Conservation (phyloP, 2,797 vertebrate genomes). For the Peromyscus eremicus region DNA sequence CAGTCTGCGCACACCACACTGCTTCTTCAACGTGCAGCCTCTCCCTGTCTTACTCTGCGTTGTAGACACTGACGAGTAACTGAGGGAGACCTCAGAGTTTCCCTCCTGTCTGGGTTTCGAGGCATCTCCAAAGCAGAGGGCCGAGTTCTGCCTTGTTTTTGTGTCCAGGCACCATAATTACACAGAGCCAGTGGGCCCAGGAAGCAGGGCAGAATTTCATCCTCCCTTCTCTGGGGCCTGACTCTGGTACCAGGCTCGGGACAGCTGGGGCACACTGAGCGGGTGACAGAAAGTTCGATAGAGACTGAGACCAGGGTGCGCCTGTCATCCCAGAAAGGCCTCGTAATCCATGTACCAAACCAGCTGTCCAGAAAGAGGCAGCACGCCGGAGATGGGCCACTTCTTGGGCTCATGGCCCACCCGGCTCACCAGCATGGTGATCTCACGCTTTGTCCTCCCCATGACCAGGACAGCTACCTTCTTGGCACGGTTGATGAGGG, state of each 20-base stretch:
- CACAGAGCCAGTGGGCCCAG: fast-evolving
- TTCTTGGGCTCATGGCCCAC: conserved; percentile 91
- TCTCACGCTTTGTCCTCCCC: conserved; percentile 94
- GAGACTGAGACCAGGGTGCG: fast-evolving
- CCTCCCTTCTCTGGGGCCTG: neutral
- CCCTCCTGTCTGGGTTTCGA: neutral
- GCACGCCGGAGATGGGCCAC: conserved; percentile 94
- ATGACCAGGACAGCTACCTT: conserved; percentile 92
- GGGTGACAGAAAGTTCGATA: fast-evolving
- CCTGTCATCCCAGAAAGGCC: conserved; percentile 92
- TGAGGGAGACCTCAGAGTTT: neutral
- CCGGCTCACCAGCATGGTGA: conserved; percentile 93
- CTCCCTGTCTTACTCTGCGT: fast-evolving
- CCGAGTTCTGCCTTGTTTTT: neutral
- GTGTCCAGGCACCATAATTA: neutral
- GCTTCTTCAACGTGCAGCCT: neutral
- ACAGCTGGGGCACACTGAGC: fast-evolving
- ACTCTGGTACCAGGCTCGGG: neutral
- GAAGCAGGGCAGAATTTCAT: neutral
- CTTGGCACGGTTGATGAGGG: conserved; percentile 93
- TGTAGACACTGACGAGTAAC: fast-evolving
- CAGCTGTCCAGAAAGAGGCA: conserved; percentile 90
- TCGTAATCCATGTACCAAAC: conserved; percentile 98
- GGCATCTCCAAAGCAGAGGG: neutral
- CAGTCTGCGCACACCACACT: fast-evolving